Conservation (phyloP, 2,888 invertebrate species). For the Malthinus flaveolus region DNA sequence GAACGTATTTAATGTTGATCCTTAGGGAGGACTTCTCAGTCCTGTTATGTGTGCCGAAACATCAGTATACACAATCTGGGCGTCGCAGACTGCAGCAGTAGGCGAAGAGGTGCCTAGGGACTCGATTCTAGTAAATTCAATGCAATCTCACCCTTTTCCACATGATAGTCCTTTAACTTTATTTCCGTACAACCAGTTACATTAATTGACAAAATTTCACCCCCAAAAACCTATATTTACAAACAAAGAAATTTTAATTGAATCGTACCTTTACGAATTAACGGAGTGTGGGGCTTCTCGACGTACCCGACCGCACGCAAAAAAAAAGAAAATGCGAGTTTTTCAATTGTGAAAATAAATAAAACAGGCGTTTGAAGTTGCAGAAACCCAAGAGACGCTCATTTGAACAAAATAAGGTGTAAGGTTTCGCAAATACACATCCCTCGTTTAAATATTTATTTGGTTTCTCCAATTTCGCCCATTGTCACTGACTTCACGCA, state of each 20-base stretch:
- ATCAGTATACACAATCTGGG: constrained; percentile 39
- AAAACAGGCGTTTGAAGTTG: constrained; percentile 11
- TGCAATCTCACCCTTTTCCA: constrained; percentile 28
- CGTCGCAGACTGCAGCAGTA: constrained; percentile 31
- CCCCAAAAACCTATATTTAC: too few species aligned
- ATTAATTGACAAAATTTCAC: too few species aligned
- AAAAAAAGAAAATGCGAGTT: background rate
- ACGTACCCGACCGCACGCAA: background rate
- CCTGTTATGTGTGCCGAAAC: constrained; percentile 33
- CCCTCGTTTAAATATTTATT: constrained; percentile 32
- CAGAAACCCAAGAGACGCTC: background rate
- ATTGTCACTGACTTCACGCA: constrained; percentile 11
- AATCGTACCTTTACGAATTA: background rate
- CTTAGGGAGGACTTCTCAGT: constrained; percentile 29
- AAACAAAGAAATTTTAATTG: too few species aligned
- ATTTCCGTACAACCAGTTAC: constrained; percentile 4
- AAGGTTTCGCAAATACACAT: constrained; percentile 30
- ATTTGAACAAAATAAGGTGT: constrained; percentile 16
- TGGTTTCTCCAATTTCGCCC: constrained; percentile 32
- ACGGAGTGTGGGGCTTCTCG: background rate
- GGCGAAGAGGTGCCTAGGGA: constrained; percentile 38
- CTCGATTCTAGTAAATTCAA: constrained; percentile 22
- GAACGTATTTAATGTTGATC: constrained; percentile 28
- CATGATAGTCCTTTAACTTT: constrained; percentile 12
- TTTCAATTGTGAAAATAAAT: constrained; percentile 8